phyloP scores from a whole-genome alignment of 2,113 vertebrate genomes.

The Poeciliopsis prolifica region DNA sequence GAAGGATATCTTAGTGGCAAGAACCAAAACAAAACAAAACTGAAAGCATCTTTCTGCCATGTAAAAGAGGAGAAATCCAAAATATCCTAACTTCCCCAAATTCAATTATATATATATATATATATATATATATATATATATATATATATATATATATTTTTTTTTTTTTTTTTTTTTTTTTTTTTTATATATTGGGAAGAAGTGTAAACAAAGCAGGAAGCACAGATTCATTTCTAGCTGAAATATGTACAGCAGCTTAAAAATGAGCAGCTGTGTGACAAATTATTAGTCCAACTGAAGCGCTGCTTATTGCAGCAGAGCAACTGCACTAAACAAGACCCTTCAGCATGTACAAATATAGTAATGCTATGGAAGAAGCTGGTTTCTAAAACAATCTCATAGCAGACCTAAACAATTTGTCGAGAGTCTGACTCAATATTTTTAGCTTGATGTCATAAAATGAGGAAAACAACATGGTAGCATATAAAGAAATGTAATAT shows the following conservation, averaged over 20 bases:
- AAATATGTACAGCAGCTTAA: constrained; percentile 54
- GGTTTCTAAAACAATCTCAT: constrained; percentile 46
- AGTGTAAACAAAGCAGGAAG: neutral
- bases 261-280: constrained; percentile 19
- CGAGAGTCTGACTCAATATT: constrained; percentile 10
- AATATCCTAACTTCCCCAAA: neutral
- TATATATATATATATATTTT: neutral
- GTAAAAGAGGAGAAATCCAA: neutral
- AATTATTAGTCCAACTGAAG: constrained; percentile 35
- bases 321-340: constrained; percentile 22
- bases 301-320: constrained; percentile 18
- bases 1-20: neutral
- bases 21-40: neutral
- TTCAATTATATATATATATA: too few relatives aligned
- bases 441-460: neutral
- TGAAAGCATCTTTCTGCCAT: neutral
- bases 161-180: neutral
- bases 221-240: neutral
- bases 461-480: neutral
- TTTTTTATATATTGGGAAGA: neutral
- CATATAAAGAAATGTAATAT: too few relatives aligned
- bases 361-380: constrained; percentile 49
- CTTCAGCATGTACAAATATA: constrained; percentile 75
- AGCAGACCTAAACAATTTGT: constrained; percentile 50
- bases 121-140: too few relatives aligned